phyloP scores from a whole-genome alignment of 2,888 invertebrate species.

The Troides helena region DNA sequence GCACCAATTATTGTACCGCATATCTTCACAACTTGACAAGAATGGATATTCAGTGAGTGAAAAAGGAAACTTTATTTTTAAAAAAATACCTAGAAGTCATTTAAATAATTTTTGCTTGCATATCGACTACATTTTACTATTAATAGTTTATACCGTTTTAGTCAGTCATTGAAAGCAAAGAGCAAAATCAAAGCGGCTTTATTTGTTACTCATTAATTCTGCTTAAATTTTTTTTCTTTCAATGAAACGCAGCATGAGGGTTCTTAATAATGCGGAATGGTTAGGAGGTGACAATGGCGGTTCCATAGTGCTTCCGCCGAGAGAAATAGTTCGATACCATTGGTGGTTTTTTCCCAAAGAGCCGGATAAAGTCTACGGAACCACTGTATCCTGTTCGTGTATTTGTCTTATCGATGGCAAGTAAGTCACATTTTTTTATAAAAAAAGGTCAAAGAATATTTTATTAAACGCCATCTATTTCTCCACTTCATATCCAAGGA shows the following conservation, averaged over 20 bases:
- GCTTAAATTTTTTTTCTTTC: background rate
- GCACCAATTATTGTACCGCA: constrained; percentile 65
- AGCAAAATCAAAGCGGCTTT: too few relatives aligned
- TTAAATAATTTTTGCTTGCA: too few relatives aligned
- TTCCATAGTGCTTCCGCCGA: constrained; percentile 59
- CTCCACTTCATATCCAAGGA: too few relatives aligned
- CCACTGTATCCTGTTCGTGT: constrained; percentile 65
- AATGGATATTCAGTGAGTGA: constrained; percentile 66
- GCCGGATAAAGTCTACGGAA: constrained; percentile 60
- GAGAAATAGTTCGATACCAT: constrained; percentile 61
- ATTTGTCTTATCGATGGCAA: constrained; percentile 63
- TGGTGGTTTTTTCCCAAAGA: constrained; percentile 74
- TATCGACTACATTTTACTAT: too few relatives aligned
- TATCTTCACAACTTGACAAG: constrained; percentile 69
- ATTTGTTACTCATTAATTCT: too few relatives aligned
- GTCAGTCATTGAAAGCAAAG: too few relatives aligned
- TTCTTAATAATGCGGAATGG: constrained; percentile 61
- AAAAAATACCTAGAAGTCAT: too few relatives aligned
- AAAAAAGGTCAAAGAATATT: too few relatives aligned
- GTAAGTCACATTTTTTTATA: constrained; percentile 40
- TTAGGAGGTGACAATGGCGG: constrained; percentile 66
- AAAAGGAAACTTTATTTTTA: too few relatives aligned
- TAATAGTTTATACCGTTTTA: too few relatives aligned
- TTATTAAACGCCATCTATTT: too few relatives aligned
- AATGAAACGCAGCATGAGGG: constrained; percentile 56